Conservation (phyloP, 2,888 invertebrate genomes). For the Watsonalla cultraria region DNA sequence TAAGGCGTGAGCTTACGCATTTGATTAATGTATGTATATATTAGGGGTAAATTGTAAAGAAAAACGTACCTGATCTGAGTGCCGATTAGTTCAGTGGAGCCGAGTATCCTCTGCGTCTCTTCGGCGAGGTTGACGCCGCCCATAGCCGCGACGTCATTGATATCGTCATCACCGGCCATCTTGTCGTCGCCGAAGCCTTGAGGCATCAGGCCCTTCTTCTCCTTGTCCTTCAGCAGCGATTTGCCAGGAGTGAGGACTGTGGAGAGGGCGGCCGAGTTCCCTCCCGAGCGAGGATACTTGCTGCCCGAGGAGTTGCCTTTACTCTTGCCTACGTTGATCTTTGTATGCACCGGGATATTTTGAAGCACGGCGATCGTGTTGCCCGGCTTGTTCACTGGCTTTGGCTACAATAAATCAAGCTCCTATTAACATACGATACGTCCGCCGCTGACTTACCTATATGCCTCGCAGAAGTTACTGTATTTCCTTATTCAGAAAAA, state of each 20-base stretch:
- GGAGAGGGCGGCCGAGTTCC: slow-evolving; percentile 43
- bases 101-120: slow-evolving; percentile 96
- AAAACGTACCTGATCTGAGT: slow-evolving; percentile 84
- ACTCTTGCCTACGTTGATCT: slow-evolving; percentile 58
- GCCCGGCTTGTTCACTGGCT: slow-evolving; percentile 44
- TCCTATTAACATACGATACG: neutral
- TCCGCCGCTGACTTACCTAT: neutral
- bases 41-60: slow-evolving; percentile 37
- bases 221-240: slow-evolving; percentile 86
- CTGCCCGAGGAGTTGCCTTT: slow-evolving; percentile 63
- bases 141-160: slow-evolving; percentile 99
- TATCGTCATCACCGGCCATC: slow-evolving; percentile 93
- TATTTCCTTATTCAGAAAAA: too few relatives aligned
- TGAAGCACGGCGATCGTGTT: slow-evolving; percentile 61
- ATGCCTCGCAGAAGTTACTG: neutral
- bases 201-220: slow-evolving; percentile 79
- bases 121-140: slow-evolving; percentile 98
- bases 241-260: slow-evolving; percentile 72
- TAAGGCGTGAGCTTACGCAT: too few relatives aligned
- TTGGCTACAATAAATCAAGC: slow-evolving; percentile 27
- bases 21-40: too few relatives aligned
- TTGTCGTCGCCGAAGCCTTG: slow-evolving; percentile 68
- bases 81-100: slow-evolving; percentile 92
- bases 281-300: slow-evolving; percentile 52
- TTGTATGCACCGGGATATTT: slow-evolving; percentile 64